Evolutionary conservation across 1,140 invertebrate genomes (phyloP).

Genomic region (Mactra quadrangularis): DNA sequence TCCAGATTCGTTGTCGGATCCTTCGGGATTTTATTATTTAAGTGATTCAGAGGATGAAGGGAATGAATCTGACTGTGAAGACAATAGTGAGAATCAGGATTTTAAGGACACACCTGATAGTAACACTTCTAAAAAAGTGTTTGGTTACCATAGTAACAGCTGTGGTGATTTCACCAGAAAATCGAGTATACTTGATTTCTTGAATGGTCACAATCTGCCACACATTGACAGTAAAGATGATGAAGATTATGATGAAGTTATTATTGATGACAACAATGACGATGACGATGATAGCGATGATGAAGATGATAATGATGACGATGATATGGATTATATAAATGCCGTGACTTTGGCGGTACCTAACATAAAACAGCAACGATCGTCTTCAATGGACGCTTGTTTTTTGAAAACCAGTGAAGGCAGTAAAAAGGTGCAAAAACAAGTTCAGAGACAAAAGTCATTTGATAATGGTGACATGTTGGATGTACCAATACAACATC

Average conservation of each 20-base stretch:
- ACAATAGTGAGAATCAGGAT: slow-evolving; percentile 21
- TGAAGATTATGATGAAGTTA: slow-evolving; percentile 54
- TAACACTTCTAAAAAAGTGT: neutral
- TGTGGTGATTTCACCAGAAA: slow-evolving; percentile 2
- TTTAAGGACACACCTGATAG: slow-evolving; percentile 13
- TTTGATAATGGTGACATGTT: slow-evolving; percentile 67
- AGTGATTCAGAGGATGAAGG: slow-evolving; percentile 65
- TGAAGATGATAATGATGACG: slow-evolving; percentile 35
- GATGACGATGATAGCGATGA: slow-evolving; percentile 37
- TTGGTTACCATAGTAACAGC: neutral
- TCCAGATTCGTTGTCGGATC: slow-evolving; percentile 37
- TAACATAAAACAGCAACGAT: slow-evolving; percentile 76
- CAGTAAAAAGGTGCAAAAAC: slow-evolving; percentile 18
- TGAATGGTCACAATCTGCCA: slow-evolving; percentile 44
- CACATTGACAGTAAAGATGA: slow-evolving; percentile 62
- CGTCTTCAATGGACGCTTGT: slow-evolving; percentile 79
- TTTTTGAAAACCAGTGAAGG: slow-evolving; percentile 64
- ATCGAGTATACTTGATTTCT: slow-evolving; percentile 29
- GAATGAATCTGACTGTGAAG: slow-evolving; percentile 62
- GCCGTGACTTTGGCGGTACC: slow-evolving; percentile 80
- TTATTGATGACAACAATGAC: slow-evolving; percentile 60
- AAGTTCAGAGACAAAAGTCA: slow-evolving; percentile 65
- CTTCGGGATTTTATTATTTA: slow-evolving; percentile 60
- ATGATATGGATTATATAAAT: slow-evolving; percentile 68
- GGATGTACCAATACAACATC: slow-evolving; percentile 74